Conservation (phyloP, 64 coral and sea anemone species). For the Catalaphyllia jardinei region DNA sequence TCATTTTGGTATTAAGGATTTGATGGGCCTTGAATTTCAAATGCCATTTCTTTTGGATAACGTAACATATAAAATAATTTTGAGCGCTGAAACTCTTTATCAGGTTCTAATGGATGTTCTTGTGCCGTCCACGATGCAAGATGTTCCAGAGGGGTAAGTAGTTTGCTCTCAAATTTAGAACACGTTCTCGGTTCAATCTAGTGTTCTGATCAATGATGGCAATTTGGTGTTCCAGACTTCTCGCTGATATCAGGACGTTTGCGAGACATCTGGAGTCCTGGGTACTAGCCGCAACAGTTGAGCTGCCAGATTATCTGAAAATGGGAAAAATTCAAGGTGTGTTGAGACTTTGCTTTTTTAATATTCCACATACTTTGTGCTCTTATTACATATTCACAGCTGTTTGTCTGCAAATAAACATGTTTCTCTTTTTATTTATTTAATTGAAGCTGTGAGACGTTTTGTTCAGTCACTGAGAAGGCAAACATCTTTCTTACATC, state of each 20-base stretch:
- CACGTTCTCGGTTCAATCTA: background rate
- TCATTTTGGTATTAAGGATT: too few species aligned
- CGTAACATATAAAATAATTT: too few species aligned
- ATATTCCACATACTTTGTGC: background rate
- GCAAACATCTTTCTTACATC: conserved; percentile 97
- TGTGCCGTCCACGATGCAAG: conserved; percentile 95
- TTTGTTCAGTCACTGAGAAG: conserved; percentile 87
- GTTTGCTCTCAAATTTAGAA: background rate
- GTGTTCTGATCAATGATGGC: background rate
- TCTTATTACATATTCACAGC: background rate
- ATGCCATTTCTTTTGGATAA: too few species aligned
- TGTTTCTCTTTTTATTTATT: conserved; percentile 18
- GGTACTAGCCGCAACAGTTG: conserved; percentile 76
- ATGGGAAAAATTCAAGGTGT: conserved; percentile 92
- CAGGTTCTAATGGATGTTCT: conserved; percentile 96
- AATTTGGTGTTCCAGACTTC: conserved; percentile 50
- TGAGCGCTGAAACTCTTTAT: background rate
- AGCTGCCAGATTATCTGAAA: conserved; percentile 93
- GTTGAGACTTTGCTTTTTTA: background rate
- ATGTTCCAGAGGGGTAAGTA: conserved; percentile 85
- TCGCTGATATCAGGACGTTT: conserved; percentile 91
- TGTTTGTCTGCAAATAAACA: background rate
- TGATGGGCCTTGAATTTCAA: too few species aligned
- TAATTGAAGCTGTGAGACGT: conserved; percentile 70
- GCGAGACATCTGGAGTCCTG: conserved; percentile 93